These are phyloP conservation scores for Paratrypauchen microcephalus DNA, from an alignment of 2,797 vertebrate genomes.

Conservation along the genomic window DNA sequence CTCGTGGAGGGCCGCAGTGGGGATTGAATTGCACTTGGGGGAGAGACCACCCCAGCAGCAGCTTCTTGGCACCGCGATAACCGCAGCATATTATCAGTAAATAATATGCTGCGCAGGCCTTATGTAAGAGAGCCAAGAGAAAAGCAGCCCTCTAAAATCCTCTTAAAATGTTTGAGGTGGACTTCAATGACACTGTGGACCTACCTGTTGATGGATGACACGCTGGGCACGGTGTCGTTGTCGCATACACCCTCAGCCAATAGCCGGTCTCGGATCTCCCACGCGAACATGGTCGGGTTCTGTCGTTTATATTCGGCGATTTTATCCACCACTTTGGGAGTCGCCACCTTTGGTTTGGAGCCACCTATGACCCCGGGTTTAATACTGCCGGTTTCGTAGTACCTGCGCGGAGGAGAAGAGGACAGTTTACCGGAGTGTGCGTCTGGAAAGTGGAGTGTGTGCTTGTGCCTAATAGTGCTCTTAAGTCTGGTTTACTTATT, in stretches of 20 bases:
- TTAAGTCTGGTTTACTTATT: slow-evolving; percentile 37
- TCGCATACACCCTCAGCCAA: slow-evolving; percentile 95
- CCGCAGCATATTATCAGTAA: slow-evolving; percentile 7
- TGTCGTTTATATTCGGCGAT: slow-evolving; percentile 98
- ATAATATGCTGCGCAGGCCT: slow-evolving; percentile 7
- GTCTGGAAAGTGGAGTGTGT: background rate
- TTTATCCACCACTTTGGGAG: slow-evolving; percentile 98
- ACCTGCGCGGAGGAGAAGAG: slow-evolving; percentile 78
- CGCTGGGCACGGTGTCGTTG: slow-evolving; percentile 97
- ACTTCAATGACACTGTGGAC: slow-evolving; percentile 18
- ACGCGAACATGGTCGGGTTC: slow-evolving; percentile 98
- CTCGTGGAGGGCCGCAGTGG: slow-evolving; percentile 73
- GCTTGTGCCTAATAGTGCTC: slow-evolving; percentile 27
- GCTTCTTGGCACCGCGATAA: slow-evolving; percentile 7
- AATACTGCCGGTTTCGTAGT: slow-evolving; percentile 99
- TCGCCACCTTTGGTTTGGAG: slow-evolving; percentile 97
- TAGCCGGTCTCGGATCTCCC: slow-evolving; percentile 96
- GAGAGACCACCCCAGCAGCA: slow-evolving; percentile 72
- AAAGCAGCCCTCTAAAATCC: slow-evolving; percentile 1
- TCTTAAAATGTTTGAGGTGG: background rate
- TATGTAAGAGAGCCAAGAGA: slow-evolving; percentile 1
- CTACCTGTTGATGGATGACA: slow-evolving; percentile 99
- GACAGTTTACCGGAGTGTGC: slow-evolving; percentile 51
- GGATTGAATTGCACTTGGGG: slow-evolving; percentile 79
- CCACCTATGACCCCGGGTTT: slow-evolving; percentile 98